A percentile compares a stretch with the other conserved stretches of the same genome.
Conservation (phyloP, 2,113 vertebrate genomes). For the Clarias macrocephalus region DNA sequence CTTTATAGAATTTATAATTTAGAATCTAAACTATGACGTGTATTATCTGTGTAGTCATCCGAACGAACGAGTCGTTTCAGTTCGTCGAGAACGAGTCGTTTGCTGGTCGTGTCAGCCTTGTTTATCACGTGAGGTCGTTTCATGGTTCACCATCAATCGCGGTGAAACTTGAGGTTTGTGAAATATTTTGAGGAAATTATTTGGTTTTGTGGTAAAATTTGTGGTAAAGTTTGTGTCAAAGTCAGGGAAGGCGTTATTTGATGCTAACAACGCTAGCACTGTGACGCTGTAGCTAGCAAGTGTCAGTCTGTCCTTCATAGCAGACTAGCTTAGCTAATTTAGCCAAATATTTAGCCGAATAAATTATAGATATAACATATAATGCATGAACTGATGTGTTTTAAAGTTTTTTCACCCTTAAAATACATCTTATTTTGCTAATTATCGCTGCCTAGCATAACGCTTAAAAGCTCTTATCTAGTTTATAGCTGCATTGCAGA, state of each 20-base stretch:
- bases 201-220: not conserved
- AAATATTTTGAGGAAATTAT: not conserved
- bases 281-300: not conserved
- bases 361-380: not conserved
- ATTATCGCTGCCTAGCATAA: not conserved
- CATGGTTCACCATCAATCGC: not conserved
- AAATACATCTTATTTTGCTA: not conserved
- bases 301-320: not conserved
- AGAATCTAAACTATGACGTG: too few relatives aligned
- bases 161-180: constrained; percentile 35
- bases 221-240: not conserved
- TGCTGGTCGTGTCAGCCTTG: not conserved
- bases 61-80: not conserved
- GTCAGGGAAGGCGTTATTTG: not conserved
- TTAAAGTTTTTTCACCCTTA: not conserved
- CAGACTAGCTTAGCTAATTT: not conserved
- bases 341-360: not conserved
- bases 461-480: not conserved
- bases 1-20: not conserved
- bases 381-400: not conserved
- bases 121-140: not conserved
- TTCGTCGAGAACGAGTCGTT: not conserved
- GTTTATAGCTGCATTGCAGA: too few relatives aligned
- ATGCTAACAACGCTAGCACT: not conserved
- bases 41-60: not conserved